phyloP scores from a whole-genome alignment of 2,888 invertebrate genomes.

The Empis livida region DNA sequence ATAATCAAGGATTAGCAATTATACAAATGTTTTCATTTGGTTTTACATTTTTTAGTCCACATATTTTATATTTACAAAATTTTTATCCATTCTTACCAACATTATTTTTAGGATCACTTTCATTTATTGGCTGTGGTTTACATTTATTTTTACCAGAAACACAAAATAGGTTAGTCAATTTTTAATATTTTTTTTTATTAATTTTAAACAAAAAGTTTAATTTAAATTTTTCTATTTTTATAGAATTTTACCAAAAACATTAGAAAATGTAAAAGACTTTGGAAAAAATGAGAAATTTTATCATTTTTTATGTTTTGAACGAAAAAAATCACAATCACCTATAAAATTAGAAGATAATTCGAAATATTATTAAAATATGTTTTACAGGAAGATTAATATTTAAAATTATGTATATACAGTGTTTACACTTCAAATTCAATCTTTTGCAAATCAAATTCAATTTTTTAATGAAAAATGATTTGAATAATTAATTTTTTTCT shows the following conservation, averaged over 20 bases:
- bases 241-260: conserved; percentile 42
- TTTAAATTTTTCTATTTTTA: not conserved
- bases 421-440: no score
- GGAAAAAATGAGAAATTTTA: conserved; percentile 42
- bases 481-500: no score
- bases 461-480: no score
- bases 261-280: conserved; percentile 46
- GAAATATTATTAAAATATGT: no score
- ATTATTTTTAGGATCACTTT: conserved; percentile 38
- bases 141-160: conserved; percentile 48
- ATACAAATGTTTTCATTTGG: conserved; percentile 47
- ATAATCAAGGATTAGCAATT: conserved; percentile 47
- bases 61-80: conserved; percentile 39
- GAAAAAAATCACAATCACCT: no score
- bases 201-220: no score
- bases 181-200: not conserved
- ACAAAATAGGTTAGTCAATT: conserved; percentile 29
- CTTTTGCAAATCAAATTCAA: no score
- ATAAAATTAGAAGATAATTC: no score
- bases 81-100: conserved; percentile 39
- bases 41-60: conserved; percentile 43
- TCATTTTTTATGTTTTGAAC: conserved; percentile 35
- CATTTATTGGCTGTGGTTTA: conserved; percentile 39
- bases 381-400: no score
- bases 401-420: no score